Evolutionary conservation across 2,888 invertebrate genomes (phyloP).

Genomic region (Eristalis pertinax): DNA sequence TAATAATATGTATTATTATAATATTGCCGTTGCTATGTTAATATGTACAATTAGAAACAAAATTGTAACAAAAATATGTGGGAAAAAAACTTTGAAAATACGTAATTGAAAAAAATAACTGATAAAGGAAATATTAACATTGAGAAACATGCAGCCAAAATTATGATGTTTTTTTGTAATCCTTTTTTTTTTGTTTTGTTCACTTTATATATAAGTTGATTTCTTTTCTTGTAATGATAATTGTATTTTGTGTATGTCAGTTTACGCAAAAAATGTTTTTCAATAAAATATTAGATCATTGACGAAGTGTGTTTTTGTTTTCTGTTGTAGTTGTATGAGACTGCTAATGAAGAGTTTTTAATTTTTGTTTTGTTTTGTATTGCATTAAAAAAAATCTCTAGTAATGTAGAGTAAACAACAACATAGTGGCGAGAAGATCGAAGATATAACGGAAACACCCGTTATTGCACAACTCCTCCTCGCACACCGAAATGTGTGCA

Average conservation of each 20-base stretch:
- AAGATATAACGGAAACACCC: too few species aligned
- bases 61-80: conserved; percentile 51
- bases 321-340: conserved; percentile 23
- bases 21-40: conserved; percentile 54
- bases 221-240: conserved; percentile 54
- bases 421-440: conserved; percentile 1
- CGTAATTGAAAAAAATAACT: conserved; percentile 54
- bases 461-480: not conserved
- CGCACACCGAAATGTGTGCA: not conserved
- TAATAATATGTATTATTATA: conserved; percentile 73
- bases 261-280: conserved; percentile 56
- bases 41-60: conserved; percentile 50
- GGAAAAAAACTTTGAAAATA: conserved; percentile 71
- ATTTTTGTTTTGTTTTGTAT: not conserved
- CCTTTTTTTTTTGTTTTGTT: conserved; percentile 40
- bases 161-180: conserved; percentile 30
- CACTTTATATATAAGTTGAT: conserved; percentile 57
- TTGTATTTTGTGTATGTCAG: conserved; percentile 69
- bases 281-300: conserved; percentile 57
- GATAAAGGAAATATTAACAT: conserved; percentile 78
- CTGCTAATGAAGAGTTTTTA: conserved; percentile 27
- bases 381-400: not conserved
- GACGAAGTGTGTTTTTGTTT: conserved; percentile 67
- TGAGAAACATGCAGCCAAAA: conserved; percentile 81
- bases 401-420: conserved; percentile 18